Evolutionary conservation across 2,797 vertebrate genomes (phyloP).

Genomic region (Setipinna tenuifilis): DNA sequence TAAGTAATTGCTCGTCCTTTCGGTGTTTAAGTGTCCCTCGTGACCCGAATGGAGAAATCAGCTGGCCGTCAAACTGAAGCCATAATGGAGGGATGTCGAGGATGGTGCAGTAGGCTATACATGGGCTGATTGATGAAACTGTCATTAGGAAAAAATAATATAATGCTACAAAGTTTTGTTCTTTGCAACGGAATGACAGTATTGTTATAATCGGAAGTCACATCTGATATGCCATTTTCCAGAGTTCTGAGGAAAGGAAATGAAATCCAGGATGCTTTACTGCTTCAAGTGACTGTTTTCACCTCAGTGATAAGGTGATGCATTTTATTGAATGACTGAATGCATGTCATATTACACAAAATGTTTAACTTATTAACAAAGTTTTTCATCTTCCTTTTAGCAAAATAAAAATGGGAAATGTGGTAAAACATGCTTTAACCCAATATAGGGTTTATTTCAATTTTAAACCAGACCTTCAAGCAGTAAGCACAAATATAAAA

Average conservation of each 20-base stretch:
- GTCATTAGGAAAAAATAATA: too few species aligned
- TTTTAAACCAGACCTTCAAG: not conserved
- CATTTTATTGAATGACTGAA: not conserved
- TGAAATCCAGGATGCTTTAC: too few species aligned
- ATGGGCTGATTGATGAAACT: too few species aligned
- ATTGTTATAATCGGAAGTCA: not conserved
- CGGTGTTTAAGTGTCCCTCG: not conserved
- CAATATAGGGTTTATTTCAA: not conserved
- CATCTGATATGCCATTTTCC: not conserved
- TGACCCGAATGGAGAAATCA: slow-evolving; percentile 5
- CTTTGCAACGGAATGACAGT: too few species aligned
- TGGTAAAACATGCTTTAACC: too few species aligned
- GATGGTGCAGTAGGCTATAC: too few species aligned
- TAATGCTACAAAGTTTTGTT: too few species aligned
- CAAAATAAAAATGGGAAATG: too few species aligned
- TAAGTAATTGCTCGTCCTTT: slow-evolving; percentile 16
- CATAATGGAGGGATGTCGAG: not conserved
- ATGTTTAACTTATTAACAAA: not conserved
- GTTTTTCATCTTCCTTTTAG: too few species aligned
- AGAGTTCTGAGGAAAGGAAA: not conserved
- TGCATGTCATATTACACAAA: not conserved
- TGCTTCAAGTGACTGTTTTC: too few species aligned
- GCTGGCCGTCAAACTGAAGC: not conserved
- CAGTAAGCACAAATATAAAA: not conserved
- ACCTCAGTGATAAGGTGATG: not conserved